A percentile compares a stretch with the other conserved stretches of the same genome.
These are phyloP conservation scores for Cantharis nigra DNA, from an alignment of 2,888 invertebrate genomes.

Conservation along the genomic window DNA sequence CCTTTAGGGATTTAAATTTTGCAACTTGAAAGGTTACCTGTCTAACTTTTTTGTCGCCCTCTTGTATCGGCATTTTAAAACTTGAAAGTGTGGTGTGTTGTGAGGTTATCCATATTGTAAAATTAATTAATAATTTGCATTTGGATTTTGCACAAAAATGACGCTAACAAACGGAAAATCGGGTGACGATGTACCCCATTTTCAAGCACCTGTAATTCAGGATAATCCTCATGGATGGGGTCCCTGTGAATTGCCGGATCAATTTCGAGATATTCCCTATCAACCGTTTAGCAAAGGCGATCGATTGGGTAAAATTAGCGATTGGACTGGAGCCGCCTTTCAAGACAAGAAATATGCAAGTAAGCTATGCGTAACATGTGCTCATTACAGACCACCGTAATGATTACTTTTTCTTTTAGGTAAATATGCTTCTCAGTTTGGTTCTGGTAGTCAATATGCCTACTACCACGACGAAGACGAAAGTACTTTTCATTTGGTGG, in stretches of 20 bases:
- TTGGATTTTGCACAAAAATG: constrained; percentile 14
- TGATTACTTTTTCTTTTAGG: constrained; percentile 60
- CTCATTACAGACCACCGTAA: not conserved
- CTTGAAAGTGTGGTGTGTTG: not conserved
- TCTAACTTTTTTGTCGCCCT: not conserved
- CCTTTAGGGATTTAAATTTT: no score
- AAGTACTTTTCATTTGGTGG: constrained; percentile 96
- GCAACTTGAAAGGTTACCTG: not conserved
- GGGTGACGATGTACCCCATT: constrained; percentile 67
- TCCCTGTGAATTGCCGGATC: constrained; percentile 91
- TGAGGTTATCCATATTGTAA: constrained; percentile 1
- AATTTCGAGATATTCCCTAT: constrained; percentile 96
- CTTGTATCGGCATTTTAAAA: not conserved
- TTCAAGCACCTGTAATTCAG: constrained; percentile 75
- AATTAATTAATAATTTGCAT: not conserved
- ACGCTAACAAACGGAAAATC: constrained; percentile 48
- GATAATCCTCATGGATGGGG: constrained; percentile 95
- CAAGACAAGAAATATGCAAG: constrained; percentile 94
- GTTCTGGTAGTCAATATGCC: constrained; percentile 94
- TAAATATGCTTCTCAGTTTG: constrained; percentile 91
- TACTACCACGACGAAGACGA: constrained; percentile 99
- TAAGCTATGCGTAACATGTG: constrained; percentile 57
- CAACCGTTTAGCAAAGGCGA: constrained; percentile 99
- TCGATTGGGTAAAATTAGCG: constrained; percentile 97
- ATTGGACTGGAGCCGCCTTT: constrained; percentile 94